These are phyloP conservation scores for Prunella himalayana DNA, from an alignment of 2,113 vertebrate species.

Conservation along the genomic window DNA sequence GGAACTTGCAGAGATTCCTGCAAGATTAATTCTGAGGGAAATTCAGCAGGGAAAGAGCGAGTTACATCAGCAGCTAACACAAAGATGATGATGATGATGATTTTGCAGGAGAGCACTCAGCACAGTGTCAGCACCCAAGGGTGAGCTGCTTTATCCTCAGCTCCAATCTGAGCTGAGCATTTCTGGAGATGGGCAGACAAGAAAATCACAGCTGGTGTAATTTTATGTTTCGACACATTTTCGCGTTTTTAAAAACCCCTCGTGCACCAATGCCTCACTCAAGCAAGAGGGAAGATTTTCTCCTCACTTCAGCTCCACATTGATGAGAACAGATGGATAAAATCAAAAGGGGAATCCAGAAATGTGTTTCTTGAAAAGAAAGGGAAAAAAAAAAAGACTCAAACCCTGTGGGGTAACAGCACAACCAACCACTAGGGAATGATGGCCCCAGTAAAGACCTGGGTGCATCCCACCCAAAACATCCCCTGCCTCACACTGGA, in stretches of 20 bases:
- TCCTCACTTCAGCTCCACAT: background rate
- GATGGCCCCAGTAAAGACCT: rapidly evolving
- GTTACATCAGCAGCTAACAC: background rate
- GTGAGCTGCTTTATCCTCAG: slow-evolving; percentile 1
- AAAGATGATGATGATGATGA: background rate
- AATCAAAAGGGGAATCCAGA: slow-evolving; percentile 20
- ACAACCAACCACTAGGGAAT: background rate
- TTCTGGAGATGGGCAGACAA: background rate
- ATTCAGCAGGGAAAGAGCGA: background rate
- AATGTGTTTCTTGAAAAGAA: background rate
- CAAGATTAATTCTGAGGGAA: background rate
- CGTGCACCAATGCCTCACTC: background rate
- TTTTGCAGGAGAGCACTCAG: background rate
- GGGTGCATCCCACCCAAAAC: background rate
- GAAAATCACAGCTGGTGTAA: background rate
- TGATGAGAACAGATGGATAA: slow-evolving; percentile 11
- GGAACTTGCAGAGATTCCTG: background rate
- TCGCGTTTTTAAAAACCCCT: background rate
- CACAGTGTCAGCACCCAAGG: background rate
- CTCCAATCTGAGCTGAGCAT: background rate
- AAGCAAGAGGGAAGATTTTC: background rate
- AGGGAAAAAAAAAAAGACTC: rapidly evolving
- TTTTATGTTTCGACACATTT: background rate
- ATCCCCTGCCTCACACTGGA: no score
- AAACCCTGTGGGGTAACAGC: background rate